Percentiles rank a stretch among this genome's conserved stretches.
Conservation (phyloP, 2,888 invertebrate genomes). For the Chaitophorus viminalis region DNA sequence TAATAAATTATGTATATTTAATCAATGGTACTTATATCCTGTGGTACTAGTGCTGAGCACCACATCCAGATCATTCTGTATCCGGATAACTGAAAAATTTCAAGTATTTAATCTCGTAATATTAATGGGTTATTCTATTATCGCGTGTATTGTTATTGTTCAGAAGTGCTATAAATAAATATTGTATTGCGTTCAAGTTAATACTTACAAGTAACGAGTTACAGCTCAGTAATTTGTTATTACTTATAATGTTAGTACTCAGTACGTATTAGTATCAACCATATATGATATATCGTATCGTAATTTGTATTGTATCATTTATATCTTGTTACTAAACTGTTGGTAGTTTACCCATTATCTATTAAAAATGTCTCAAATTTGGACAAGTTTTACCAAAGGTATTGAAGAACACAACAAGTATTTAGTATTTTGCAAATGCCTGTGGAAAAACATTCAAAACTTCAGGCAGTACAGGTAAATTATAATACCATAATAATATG, state of each 20-base stretch:
- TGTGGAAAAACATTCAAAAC: slow-evolving; percentile 38
- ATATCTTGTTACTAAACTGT: background rate
- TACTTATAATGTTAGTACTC: background rate
- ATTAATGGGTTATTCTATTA: background rate
- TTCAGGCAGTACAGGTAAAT: slow-evolving; percentile 37
- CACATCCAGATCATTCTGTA: background rate
- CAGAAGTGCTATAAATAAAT: slow-evolving; percentile 22
- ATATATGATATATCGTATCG: too few species aligned
- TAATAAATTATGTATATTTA: too few species aligned
- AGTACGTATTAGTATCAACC: too few species aligned
- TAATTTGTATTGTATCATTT: slow-evolving; percentile 8
- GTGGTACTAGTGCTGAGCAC: slow-evolving; percentile 9
- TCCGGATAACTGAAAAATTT: background rate
- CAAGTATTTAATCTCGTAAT: too few species aligned
- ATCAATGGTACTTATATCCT: too few species aligned
- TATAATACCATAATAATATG: too few species aligned
- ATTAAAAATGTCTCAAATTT: slow-evolving; percentile 30
- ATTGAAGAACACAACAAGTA: slow-evolving; percentile 29
- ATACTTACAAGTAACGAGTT: too few species aligned
- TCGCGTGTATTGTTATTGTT: background rate
- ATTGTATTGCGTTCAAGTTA: background rate
- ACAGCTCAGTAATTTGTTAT: too few species aligned
- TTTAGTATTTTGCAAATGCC: slow-evolving; percentile 13
- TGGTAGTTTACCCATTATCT: background rate
- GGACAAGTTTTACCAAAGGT: slow-evolving; percentile 25